Evolutionary conservation across 2,113 vertebrate species (phyloP).

Genomic region (Entelurus aequoreus): DNA sequence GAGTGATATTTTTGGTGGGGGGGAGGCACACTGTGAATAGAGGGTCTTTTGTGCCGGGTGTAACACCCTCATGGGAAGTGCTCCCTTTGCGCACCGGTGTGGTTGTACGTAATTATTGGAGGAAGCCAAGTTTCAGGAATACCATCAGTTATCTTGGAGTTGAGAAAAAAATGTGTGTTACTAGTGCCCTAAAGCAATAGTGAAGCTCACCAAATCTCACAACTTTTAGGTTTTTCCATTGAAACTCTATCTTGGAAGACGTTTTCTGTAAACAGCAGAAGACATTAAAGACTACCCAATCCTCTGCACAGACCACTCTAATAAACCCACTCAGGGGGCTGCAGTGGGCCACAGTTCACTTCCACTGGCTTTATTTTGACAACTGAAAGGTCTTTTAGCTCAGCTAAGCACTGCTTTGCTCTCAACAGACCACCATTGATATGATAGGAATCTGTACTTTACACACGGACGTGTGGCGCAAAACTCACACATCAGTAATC

Average conservation of each 20-base stretch:
- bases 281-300: constrained; percentile 40
- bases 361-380: constrained; percentile 59
- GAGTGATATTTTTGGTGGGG: constrained; percentile 53
- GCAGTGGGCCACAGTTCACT: constrained; percentile 43
- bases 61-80: constrained; percentile 51
- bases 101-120: constrained; percentile 27
- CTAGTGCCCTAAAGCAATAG: neutral
- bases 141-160: constrained; percentile 39
- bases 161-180: neutral
- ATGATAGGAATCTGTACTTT: constrained; percentile 38
- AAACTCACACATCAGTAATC: neutral
- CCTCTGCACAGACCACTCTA: constrained; percentile 43
- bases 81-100: constrained; percentile 41
- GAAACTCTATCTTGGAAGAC: constrained; percentile 4
- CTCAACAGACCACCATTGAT: constrained; percentile 66
- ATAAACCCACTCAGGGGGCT: constrained; percentile 50
- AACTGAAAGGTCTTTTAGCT: constrained; percentile 58
- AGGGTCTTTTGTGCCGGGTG: constrained; percentile 54
- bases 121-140: constrained; percentile 35
- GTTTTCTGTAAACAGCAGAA: constrained; percentile 16
- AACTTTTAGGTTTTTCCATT: neutral
- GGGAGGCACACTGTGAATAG: constrained; percentile 35
- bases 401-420: constrained; percentile 12
- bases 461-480: constrained; percentile 14
- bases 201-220: neutral